These are phyloP conservation scores for Baryphthengus martii DNA, from an alignment of 2,113 vertebrate species.

Conservation along the genomic window DNA sequence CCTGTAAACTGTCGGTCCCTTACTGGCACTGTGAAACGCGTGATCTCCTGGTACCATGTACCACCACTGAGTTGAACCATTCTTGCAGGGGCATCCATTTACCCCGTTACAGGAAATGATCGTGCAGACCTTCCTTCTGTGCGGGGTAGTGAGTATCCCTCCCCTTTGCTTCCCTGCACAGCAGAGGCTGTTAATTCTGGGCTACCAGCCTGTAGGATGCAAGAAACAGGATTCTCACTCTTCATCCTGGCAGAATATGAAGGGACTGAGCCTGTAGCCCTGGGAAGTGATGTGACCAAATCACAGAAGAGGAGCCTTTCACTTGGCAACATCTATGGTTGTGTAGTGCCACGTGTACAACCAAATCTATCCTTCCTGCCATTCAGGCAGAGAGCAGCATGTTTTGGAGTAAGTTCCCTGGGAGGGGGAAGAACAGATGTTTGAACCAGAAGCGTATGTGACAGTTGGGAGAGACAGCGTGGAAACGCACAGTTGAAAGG, in stretches of 20 bases:
- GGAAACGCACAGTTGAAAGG: slow-evolving; percentile 61
- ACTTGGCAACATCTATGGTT: background rate
- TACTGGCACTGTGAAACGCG: background rate
- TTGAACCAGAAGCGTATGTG: slow-evolving; percentile 64
- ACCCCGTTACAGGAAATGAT: background rate
- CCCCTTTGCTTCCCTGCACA: background rate
- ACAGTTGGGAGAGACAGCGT: slow-evolving; percentile 63
- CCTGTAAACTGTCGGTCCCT: background rate
- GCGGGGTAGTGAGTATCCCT: background rate
- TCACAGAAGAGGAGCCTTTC: background rate
- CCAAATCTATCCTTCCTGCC: background rate
- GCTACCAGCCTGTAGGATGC: background rate
- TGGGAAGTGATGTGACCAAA: background rate
- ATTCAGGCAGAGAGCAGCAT: slow-evolving; percentile 42
- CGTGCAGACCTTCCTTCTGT: background rate
- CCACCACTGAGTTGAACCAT: background rate
- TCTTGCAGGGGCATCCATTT: background rate
- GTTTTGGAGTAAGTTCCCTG: slow-evolving; percentile 49
- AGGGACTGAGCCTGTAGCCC: background rate
- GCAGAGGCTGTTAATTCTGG: background rate
- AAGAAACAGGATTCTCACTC: background rate
- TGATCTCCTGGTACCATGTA: background rate
- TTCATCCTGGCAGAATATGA: background rate
- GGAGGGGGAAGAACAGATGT: slow-evolving; percentile 62
- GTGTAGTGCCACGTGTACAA: background rate